phyloP scores from a whole-genome alignment of 2,888 invertebrate genomes.

The Ligdia adustata region DNA sequence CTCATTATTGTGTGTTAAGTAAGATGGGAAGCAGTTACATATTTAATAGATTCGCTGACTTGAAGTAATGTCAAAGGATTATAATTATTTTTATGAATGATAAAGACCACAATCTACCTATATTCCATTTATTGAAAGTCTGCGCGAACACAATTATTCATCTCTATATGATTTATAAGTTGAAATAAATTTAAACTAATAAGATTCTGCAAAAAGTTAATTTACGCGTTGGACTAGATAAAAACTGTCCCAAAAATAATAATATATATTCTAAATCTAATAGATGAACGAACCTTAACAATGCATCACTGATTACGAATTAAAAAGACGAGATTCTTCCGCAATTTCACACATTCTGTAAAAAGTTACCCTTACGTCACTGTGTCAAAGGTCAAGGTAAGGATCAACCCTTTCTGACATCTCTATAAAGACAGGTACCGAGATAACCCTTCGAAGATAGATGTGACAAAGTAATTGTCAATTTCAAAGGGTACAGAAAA shows the following conservation, averaged over 20 bases:
- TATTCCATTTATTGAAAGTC: too few species aligned
- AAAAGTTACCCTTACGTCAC: conserved; percentile 54
- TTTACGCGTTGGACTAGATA: too few species aligned
- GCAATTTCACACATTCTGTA: conserved; percentile 55
- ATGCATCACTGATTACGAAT: conserved; percentile 55
- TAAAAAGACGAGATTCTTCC: conserved; percentile 36
- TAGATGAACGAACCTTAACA: conserved; percentile 41
- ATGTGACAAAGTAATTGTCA: conserved; percentile 56
- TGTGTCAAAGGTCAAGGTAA: conserved; percentile 70
- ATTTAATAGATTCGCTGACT: conserved; percentile 31
- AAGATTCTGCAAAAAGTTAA: too few species aligned
- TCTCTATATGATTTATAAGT: too few species aligned
- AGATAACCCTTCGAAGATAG: conserved; percentile 61
- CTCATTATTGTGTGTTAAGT: conserved; percentile 49
- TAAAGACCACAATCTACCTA: too few species aligned
- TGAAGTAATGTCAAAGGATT: background rate
- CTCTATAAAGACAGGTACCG: conserved; percentile 63
- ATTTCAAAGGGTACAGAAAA: conserved; percentile 63
- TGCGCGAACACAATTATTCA: too few species aligned
- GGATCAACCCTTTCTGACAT: conserved; percentile 66
- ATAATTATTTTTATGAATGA: background rate
- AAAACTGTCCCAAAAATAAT: too few species aligned
- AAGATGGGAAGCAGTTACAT: conserved; percentile 31
- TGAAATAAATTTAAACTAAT: too few species aligned
- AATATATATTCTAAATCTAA: too few species aligned